Evolutionary conservation across 2,113 vertebrate genomes (phyloP).

Genomic region (Donacobius atricapilla): DNA sequence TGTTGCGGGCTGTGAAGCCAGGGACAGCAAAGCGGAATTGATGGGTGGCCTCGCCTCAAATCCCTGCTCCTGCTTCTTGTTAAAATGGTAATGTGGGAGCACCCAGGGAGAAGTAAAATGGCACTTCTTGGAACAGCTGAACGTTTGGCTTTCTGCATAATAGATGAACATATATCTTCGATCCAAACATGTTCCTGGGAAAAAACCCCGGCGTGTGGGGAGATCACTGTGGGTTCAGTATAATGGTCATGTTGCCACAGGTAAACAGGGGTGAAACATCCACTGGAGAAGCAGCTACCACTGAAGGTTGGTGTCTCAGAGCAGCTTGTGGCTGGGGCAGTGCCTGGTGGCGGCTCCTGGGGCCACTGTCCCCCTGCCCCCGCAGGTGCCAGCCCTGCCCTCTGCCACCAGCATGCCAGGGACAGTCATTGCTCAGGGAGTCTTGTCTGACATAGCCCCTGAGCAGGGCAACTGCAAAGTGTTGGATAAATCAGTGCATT

Average conservation of each 20-base stretch:
- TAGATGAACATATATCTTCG: neutral
- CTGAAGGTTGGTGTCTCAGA: neutral
- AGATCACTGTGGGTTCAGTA: neutral
- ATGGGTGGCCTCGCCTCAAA: neutral
- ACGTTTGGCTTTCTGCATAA: neutral
- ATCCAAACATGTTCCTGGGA: neutral
- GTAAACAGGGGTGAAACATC: neutral
- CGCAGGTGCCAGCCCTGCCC: neutral
- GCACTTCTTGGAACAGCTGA: neutral
- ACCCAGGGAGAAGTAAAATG: neutral
- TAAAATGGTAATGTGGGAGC: neutral
- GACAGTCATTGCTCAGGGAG: neutral
- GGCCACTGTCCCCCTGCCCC: neutral
- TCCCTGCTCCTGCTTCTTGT: neutral
- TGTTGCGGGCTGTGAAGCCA: neutral
- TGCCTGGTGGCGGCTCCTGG: neutral
- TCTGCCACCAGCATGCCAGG: fast-evolving
- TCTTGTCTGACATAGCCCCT: neutral
- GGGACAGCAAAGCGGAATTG: neutral
- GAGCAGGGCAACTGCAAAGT: neutral
- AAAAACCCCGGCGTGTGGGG: fast-evolving
- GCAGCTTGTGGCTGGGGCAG: neutral
- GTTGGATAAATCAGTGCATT: neutral
- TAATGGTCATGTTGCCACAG: neutral
- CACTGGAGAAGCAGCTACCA: neutral